phyloP scores from a whole-genome alignment of 2,797 vertebrate genomes.

The Lates japonicus region DNA sequence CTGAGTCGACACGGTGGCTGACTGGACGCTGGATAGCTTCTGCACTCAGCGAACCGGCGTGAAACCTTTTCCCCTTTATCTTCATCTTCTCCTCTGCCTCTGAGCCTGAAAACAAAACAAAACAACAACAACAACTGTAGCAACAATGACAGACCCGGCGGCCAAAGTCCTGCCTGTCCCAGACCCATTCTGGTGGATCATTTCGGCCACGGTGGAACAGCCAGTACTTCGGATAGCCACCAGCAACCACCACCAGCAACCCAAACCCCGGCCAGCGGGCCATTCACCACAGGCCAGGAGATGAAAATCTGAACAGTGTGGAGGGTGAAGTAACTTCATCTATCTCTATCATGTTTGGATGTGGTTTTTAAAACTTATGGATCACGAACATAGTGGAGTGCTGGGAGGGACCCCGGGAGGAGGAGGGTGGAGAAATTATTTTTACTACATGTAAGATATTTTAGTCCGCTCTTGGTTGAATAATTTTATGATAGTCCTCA shows the following conservation, averaged over 20 bases:
- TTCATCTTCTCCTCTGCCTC: background rate
- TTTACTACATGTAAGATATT: constrained; percentile 63
- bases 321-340: constrained; percentile 92
- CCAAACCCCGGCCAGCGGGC: constrained; percentile 74
- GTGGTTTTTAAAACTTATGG: constrained; percentile 34
- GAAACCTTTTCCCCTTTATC: constrained; percentile 54
- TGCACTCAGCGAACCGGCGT: constrained; percentile 75
- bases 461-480: constrained; percentile 62
- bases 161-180: constrained; percentile 83
- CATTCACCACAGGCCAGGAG: constrained; percentile 85
- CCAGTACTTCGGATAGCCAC: constrained; percentile 79
- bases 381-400: constrained; percentile 8
- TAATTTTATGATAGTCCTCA: constrained; percentile 70
- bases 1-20: constrained; percentile 68
- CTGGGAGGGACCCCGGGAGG: background rate
- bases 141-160: constrained; percentile 82
- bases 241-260: constrained; percentile 75
- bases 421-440: constrained; percentile 50
- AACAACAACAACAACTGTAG: constrained; percentile 17
- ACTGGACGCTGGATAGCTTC: constrained; percentile 79
- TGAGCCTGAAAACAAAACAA: constrained; percentile 47
- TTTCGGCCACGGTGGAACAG: constrained; percentile 78
- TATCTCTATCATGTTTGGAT: constrained; percentile 4
- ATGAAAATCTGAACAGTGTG: constrained; percentile 93
- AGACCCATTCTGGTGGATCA: constrained; percentile 87